These are phyloP conservation scores for Xenopus borealis DNA, from an alignment of 2,113 vertebrate species.

Conservation along the genomic window DNA sequence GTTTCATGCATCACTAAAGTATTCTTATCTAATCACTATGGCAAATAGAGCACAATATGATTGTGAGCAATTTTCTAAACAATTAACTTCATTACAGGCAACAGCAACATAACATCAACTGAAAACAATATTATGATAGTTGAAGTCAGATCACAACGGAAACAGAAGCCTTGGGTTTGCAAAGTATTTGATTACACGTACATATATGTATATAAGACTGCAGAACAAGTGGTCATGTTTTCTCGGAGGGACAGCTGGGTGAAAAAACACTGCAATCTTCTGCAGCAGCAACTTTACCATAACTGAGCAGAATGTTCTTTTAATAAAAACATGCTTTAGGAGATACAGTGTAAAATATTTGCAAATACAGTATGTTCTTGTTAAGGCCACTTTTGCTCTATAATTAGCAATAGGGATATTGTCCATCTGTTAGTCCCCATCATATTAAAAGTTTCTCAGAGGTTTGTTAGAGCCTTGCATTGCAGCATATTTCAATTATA, in stretches of 20 bases:
- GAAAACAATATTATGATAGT: constrained; percentile 30
- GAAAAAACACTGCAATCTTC: neutral
- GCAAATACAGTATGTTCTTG: too few relatives aligned
- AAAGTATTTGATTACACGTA: neutral
- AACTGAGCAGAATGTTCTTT: too few relatives aligned
- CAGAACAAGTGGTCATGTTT: constrained; percentile 13
- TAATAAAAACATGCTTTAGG: too few relatives aligned
- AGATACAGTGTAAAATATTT: too few relatives aligned
- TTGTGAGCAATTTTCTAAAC: constrained; percentile 19
- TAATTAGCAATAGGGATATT: too few relatives aligned
- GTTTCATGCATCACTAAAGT: neutral
- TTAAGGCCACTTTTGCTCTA: too few relatives aligned
- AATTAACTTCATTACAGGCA: constrained; percentile 21
- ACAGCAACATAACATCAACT: constrained; percentile 18
- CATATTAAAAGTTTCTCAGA: too few relatives aligned
- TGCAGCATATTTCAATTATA: too few relatives aligned
- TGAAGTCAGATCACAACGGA: constrained; percentile 25
- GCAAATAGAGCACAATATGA: neutral
- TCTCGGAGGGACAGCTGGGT: neutral
- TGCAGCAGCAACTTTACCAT: too few relatives aligned
- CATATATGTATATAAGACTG: constrained; percentile 23
- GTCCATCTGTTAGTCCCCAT: too few relatives aligned
- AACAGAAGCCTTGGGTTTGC: neutral
- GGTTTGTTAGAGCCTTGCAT: too few relatives aligned
- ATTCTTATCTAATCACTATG: neutral